Conservation (phyloP, 37 sponge, comb jelly and placozoan genomes). For the Beroe forskalii region DNA sequence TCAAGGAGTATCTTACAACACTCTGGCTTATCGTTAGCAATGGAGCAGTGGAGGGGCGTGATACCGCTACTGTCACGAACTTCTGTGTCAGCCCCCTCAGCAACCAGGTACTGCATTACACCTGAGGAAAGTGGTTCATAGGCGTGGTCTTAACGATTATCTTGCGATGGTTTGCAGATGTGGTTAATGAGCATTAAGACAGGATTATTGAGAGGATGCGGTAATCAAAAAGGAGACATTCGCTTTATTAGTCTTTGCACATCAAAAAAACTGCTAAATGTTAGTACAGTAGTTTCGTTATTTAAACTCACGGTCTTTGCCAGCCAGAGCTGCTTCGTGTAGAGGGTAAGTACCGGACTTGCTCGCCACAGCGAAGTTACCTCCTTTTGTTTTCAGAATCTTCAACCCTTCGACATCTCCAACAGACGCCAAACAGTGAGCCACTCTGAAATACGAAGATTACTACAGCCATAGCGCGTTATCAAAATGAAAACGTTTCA, state of each 20-base stretch:
- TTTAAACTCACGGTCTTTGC: slow-evolving; percentile 27
- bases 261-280: too few species aligned
- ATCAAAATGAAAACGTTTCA: too few species aligned
- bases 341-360: slow-evolving; percentile 53
- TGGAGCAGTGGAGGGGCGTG: slow-evolving; percentile 58
- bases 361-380: slow-evolving; percentile 6
- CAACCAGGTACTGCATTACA: slow-evolving; percentile 34
- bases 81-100: not conserved
- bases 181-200: too few species aligned
- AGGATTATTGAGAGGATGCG: too few species aligned
- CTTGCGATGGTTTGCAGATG: too few species aligned
- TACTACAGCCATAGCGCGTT: not conserved
- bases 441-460: slow-evolving; percentile 42
- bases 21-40: slow-evolving; percentile 52
- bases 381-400: slow-evolving; percentile 30
- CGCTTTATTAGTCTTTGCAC: too few species aligned
- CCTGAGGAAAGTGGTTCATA: not conserved
- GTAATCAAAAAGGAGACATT: too few species aligned
- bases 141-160: too few species aligned
- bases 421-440: slow-evolving; percentile 48
- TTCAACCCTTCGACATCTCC: slow-evolving; percentile 62
- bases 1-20: slow-evolving; percentile 49
- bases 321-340: slow-evolving; percentile 60
- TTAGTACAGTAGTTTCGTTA: too few species aligned
- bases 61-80: slow-evolving; percentile 46